Evolutionary conservation across 2,113 vertebrate genomes (phyloP).

Genomic region (Fulmarus glacialis): DNA sequence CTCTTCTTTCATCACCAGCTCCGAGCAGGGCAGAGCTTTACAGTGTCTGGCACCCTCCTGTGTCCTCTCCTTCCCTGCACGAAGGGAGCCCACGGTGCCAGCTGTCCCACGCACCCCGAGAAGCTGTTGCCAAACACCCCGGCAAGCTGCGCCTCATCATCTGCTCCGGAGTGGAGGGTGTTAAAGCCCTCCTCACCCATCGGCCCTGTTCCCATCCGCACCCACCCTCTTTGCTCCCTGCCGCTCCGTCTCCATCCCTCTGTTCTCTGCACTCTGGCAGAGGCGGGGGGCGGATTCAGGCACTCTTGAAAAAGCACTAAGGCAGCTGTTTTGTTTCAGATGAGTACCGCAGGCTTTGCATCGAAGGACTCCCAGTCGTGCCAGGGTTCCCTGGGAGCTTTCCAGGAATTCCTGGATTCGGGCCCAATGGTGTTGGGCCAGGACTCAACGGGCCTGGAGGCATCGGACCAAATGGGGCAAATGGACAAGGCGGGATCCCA

Average conservation of each 20-base stretch:
- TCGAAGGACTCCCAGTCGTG: constrained; percentile 79
- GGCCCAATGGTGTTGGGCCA: constrained; percentile 54
- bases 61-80: neutral
- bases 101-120: neutral
- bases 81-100: neutral
- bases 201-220: neutral
- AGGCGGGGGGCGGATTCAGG: neutral
- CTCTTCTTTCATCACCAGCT: neutral
- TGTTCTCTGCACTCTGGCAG: neutral
- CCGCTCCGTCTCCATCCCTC: neutral
- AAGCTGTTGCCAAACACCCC: neutral
- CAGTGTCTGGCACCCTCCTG: neutral
- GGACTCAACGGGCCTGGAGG: constrained; percentile 69
- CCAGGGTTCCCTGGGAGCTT: constrained; percentile 60
- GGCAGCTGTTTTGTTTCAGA: constrained; percentile 71
- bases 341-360: constrained; percentile 86
- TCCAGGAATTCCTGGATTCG: constrained; percentile 51
- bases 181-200: neutral
- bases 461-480: constrained; percentile 67
- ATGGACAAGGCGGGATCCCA: constrained; percentile 71
- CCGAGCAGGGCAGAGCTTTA: neutral
- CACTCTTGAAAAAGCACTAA: neutral
- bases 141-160: neutral
- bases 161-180: neutral
- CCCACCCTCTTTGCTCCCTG: neutral